Base-by-base conservation (phyloP, 2,888 invertebrate genomes). In the Drosophila peninsularis region DNA sequence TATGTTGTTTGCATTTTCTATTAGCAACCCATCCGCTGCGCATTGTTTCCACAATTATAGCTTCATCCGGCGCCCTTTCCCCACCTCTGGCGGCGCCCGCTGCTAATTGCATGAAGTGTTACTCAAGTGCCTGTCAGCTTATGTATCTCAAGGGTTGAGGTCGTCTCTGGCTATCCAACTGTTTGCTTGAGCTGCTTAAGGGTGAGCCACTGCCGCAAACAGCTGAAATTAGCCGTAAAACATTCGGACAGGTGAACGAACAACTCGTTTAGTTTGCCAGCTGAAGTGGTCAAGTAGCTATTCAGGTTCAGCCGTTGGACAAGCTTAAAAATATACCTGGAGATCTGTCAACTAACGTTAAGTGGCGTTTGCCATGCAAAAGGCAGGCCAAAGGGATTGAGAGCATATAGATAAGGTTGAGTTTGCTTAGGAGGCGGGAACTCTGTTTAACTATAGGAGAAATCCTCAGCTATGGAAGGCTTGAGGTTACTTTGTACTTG, bases 1-100 rank as follows among this genome's bases (percentile, higher is more conserved):
- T 85, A 82, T 85, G 73, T 85, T 82, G 81, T 82, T 85, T 82
- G 85, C 85, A 83, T 77, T 81, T 79, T 71, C 82, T 71, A 80
- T 82, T 84, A 78, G 73, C 82, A 67, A 60, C 77, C 77, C 63
- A 78, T 83, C 82, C 82, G 78, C 52, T 53, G 67, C 44, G 65
- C 69, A 74, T 81, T 83, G 80, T 77, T 72, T 39, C 50, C 39
- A 56, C 69, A 76, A 76, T 73, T 76, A 77, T 71, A 47, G 75
- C 67, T 62, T 78, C 57, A 75, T 68, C 63, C 75, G 68, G 41
- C 52, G 17, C 7, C 13, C 39, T 39, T 21, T 17, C 7, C 32
- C 13, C 10, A 11, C 24, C 24, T 5, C 24, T 24, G n/a, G n/a
- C n/a, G n/a, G n/a, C n/a, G 24, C 32, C 19, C 34, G 34, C 44